Evolutionary conservation across 2,797 vertebrate genomes (phyloP).

Genomic region (Otolemur crassicaudatus): DNA sequence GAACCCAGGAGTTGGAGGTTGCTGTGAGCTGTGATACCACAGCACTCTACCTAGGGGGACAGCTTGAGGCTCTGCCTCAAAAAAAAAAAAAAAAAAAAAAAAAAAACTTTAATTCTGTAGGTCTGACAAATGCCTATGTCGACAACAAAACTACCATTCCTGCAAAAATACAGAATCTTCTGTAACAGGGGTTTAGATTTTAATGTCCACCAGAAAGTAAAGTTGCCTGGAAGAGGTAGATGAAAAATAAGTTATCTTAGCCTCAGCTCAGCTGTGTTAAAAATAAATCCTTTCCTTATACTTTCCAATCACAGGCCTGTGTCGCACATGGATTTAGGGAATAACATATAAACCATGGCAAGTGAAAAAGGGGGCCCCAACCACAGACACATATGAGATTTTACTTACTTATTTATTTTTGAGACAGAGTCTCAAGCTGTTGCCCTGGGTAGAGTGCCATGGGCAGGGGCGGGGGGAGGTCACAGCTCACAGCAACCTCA

Average conservation of each 20-base stretch:
- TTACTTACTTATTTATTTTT: too few relatives aligned
- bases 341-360: neutral
- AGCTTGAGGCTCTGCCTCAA: too few relatives aligned
- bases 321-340: neutral
- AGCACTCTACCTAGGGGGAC: too few relatives aligned
- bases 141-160: neutral
- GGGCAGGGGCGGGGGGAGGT: too few relatives aligned
- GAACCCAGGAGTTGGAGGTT: too few relatives aligned
- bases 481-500: too few relatives aligned
- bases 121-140: neutral
- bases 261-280: neutral
- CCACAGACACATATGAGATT: neutral
- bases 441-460: too few relatives aligned
- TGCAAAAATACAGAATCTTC: neutral
- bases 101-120: neutral
- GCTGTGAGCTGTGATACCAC: too few relatives aligned
- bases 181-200: neutral
- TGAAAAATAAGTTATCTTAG: neutral
- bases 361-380: neutral
- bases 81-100: too few relatives aligned
- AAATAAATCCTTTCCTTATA: neutral
- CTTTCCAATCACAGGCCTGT: neutral
- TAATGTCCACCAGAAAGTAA: neutral
- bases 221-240: neutral
- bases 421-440: too few relatives aligned